These are phyloP conservation scores for Oryzias melastigma DNA, from an alignment of 2,113 vertebrate species.

Conservation along the genomic window DNA sequence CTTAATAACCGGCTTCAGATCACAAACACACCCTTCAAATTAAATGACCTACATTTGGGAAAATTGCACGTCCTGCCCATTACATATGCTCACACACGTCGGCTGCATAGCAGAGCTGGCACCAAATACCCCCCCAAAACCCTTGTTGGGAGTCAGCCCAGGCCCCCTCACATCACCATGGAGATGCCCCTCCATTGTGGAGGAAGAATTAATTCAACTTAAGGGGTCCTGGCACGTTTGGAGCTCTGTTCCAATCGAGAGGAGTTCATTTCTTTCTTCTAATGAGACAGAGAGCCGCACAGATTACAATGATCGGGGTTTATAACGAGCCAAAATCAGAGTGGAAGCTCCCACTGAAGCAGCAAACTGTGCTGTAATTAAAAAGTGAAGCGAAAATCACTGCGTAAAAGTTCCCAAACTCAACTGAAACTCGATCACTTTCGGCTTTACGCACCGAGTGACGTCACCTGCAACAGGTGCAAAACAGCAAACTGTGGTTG, in stretches of 20 bases:
- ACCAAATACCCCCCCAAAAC: constrained; percentile 44
- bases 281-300: neutral
- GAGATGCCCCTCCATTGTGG: constrained; percentile 64
- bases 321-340: neutral
- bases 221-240: constrained; percentile 62
- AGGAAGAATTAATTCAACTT: constrained; percentile 60
- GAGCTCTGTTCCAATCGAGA: constrained; percentile 21
- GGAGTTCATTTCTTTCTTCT: constrained; percentile 34
- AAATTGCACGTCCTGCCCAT: constrained; percentile 57
- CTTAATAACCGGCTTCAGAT: constrained; percentile 13
- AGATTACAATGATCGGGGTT: neutral
- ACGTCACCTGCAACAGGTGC: constrained; percentile 59
- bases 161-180: constrained; percentile 63
- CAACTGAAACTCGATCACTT: constrained; percentile 1
- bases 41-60: constrained; percentile 50
- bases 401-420: constrained; percentile 2
- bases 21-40: constrained; percentile 17
- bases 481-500: neutral
- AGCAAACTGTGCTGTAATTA: constrained; percentile 18
- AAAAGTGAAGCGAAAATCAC: neutral
- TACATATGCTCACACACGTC: constrained; percentile 46
- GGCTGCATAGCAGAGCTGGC: constrained; percentile 40
- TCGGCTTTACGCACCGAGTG: neutral
- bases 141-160: constrained; percentile 54
- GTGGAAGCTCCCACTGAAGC: neutral